Percentiles rank a stretch among this genome's conserved stretches.
Conservation (phyloP, 2,888 invertebrate genomes). For the Stramonita haemastoma region DNA sequence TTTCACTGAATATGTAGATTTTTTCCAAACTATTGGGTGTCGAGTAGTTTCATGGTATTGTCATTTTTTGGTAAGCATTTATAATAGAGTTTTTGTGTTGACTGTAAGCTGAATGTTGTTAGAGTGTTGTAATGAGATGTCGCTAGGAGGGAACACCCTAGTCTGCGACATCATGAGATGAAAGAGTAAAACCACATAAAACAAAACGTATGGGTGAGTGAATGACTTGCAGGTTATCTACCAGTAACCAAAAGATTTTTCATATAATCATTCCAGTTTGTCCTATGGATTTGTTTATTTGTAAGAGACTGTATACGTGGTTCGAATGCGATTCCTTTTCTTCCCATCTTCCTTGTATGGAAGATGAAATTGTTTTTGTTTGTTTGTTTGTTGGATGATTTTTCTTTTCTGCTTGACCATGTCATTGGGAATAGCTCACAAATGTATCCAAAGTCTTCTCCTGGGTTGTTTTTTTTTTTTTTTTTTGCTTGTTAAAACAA, state of each 20-base stretch:
- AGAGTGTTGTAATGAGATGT: not conserved
- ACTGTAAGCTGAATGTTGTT: not conserved
- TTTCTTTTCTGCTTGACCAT: no score
- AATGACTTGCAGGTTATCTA: not conserved
- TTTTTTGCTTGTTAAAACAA: not conserved
- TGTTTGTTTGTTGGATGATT: not conserved
- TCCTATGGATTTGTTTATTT: not conserved
- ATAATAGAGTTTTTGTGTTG: not conserved
- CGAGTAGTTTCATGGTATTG: not conserved
- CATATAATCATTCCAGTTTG: constrained; percentile 15
- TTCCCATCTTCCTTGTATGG: not conserved
- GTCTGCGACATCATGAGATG: not conserved
- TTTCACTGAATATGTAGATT: no score
- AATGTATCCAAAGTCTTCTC: not conserved
- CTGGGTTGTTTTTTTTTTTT: no score
- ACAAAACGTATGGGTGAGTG: not conserved
- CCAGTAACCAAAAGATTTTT: not conserved
- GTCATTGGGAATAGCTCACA: no score
- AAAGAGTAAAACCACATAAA: not conserved
- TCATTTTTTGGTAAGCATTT: not conserved
- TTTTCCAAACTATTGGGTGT: no score
- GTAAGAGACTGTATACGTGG: not conserved
- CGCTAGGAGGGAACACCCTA: not conserved
- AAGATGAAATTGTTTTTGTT: not conserved
- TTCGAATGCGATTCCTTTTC: not conserved